Evolutionary conservation across 92 coral and sea anemone species (phyloP), one percentile per base, ranked within the genome.

Genomic region (Hydrozoanthus gracilis): DNA sequence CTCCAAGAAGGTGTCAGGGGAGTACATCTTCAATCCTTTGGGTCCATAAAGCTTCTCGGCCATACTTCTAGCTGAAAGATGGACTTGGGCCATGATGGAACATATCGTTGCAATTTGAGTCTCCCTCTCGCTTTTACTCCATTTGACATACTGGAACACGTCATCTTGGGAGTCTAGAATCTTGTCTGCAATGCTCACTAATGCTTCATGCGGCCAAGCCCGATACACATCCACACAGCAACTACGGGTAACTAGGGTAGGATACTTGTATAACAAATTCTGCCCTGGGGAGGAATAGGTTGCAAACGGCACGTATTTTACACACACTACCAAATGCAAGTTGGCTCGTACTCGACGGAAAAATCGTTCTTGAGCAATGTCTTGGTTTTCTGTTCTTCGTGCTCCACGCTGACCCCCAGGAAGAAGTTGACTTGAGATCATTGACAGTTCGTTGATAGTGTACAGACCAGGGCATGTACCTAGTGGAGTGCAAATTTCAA

Each of bases 381-480:
- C 92, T 87, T 93, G 89, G 91, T 92, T 93, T 73, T 93, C 98
- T 46, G 90, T 92, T 45, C 98, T 90, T 35, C 95, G 89, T 0
- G 94, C 91, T 4, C 98, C 98, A 12, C 93, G 95, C 66, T 93
- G 95, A 45, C 95, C 96, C 1, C 98, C 98, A 46, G 99, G 98
- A 14, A 97, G 94, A 44, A 97, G 96, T 75, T 97, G 96, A 58
- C 87, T 92, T 47, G 98, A 93, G 44, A 97, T 93, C 90, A 95
- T 89, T 47, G 85, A 71, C 73, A 97, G 71, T 82, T 97, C 99
- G 62, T 92, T 92, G 50, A 77, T 75, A 35, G 98, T 92, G 76
- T 92, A 97, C 14, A 97, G 88, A 14, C 98, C 99, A 2, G 98
- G 97, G 44, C 97, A 97, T 20, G 96, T 93, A 45, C 99, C 99